These are phyloP conservation scores for Brachirus orientalis DNA, from an alignment of 2,113 vertebrate genomes.

Conservation along the genomic window DNA sequence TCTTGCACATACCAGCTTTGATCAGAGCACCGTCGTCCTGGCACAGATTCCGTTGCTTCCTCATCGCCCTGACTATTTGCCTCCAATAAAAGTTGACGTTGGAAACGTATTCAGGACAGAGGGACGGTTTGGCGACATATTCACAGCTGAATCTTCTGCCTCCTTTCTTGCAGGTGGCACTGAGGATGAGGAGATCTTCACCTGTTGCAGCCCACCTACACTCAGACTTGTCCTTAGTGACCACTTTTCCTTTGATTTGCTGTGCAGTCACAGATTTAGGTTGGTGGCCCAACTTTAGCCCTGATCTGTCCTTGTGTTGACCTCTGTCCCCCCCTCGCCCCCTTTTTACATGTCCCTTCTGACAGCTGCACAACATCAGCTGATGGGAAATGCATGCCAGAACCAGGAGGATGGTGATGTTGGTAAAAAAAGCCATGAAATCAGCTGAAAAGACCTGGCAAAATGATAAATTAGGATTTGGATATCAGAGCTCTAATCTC, in stretches of 20 bases:
- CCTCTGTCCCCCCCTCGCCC: slow-evolving; percentile 38
- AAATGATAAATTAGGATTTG: slow-evolving; percentile 18
- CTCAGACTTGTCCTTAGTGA: slow-evolving; percentile 78
- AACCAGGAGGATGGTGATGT: slow-evolving; percentile 77
- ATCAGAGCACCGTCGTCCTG: slow-evolving; percentile 73
- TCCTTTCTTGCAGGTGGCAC: slow-evolving; percentile 75
- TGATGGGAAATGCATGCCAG: slow-evolving; percentile 80
- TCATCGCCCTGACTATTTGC: slow-evolving; percentile 84
- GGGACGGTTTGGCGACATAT: slow-evolving; percentile 82
- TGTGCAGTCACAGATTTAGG: slow-evolving; percentile 42
- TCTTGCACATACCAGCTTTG: slow-evolving; percentile 84
- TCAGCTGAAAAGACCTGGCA: slow-evolving; percentile 34
- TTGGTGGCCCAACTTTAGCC: slow-evolving; percentile 5
- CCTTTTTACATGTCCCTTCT: slow-evolving; percentile 66
- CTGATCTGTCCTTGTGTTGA: slow-evolving; percentile 33
- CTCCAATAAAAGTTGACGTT: slow-evolving; percentile 86
- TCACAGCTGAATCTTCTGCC: slow-evolving; percentile 79
- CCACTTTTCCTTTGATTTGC: slow-evolving; percentile 79
- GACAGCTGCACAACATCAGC: slow-evolving; percentile 69
- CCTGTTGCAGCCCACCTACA: slow-evolving; percentile 84
- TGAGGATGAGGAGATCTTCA: slow-evolving; percentile 60
- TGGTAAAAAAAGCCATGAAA: slow-evolving; percentile 77
- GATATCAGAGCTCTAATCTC: too few species aligned
- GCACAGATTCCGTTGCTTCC: slow-evolving; percentile 85
- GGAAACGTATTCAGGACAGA: slow-evolving; percentile 78